Evolutionary conservation across 2,113 vertebrate species (phyloP), one percentile per base, ranked within the genome.

Genomic region (Ptilonorhynchus violaceus): DNA sequence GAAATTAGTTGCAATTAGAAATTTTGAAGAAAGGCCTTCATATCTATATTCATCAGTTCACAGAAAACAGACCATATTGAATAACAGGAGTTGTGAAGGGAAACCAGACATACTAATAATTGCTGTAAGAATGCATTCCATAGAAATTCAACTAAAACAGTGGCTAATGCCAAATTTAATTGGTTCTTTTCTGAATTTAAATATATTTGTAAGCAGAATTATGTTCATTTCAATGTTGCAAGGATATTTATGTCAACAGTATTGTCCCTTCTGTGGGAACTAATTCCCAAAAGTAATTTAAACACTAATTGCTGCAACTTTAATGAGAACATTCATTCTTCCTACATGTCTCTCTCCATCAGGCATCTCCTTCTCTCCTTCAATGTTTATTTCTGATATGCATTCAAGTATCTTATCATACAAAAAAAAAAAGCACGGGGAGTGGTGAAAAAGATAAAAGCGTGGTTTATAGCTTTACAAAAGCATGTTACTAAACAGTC

Each of bases 201-300:
- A 87, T 58, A 11, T 27, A 79, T 83, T 88, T 85, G 17, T 41
- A 82, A 93, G 58, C 37, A 95, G n/a, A 94, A 81, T 69, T 87
- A 79, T 14, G 28, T 41, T 91, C 66, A 46, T 91, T 76, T 89
- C 64, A 89, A 42, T 58, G 28, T 49, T 85, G 49, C 49, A 89
- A 87, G 53, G 78, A 56, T 68, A 89, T 82, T 89, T 56, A 68
- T 83, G 55, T 44, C 79, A 95, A 87, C 17, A 79, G 31, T 12
- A 53, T 64, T 63, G 60, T 55, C 66, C 66, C 69, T 73, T 59
- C 66, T 49, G 56, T n/a, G 44, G 44, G 59, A 95, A 82, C n/a
- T 67, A 72, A 84, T 87, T 94, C 87, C 93, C 73, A 27, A 19
- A 96, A 87, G 75, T 62, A 88, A 93, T 92, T 95, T 72, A 77